phyloP scores from a whole-genome alignment of 2,797 vertebrate genomes.

The Carapus acus region DNA sequence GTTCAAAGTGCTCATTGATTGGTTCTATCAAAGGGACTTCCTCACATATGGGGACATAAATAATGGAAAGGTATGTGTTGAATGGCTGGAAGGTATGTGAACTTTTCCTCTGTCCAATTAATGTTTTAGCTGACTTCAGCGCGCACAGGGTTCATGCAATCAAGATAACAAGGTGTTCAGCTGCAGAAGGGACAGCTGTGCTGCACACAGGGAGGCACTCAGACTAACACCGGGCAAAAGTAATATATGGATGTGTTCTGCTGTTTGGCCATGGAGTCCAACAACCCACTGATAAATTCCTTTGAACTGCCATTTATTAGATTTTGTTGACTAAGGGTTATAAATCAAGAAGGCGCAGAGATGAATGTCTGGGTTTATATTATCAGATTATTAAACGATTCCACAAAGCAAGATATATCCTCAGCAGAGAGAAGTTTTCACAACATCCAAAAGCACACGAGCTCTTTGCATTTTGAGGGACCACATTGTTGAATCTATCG shows the following conservation, averaged over 20 bases:
- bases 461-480: slow-evolving; percentile 42
- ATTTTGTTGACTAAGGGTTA: slow-evolving; percentile 17
- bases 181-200: slow-evolving; percentile 39
- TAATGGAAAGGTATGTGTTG: slow-evolving; percentile 69
- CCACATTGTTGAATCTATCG: slow-evolving; percentile 35
- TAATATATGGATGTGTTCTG: slow-evolving; percentile 35
- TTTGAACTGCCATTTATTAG: slow-evolving; percentile 28
- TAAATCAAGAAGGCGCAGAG: neutral
- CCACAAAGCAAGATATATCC: too few relatives aligned
- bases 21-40: slow-evolving; percentile 71
- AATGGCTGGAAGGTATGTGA: slow-evolving; percentile 65
- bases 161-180: slow-evolving; percentile 69
- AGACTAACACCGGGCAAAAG: slow-evolving; percentile 38
- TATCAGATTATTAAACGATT: too few relatives aligned
- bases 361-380: slow-evolving; percentile 1
- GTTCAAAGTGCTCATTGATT: slow-evolving; percentile 62
- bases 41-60: slow-evolving; percentile 67
- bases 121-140: slow-evolving; percentile 76
- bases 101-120: slow-evolving; percentile 76
- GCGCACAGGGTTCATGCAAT: slow-evolving; percentile 57
- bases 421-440: slow-evolving; percentile 31
- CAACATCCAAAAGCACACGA: slow-evolving; percentile 20
- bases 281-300: slow-evolving; percentile 43
- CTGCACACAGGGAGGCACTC: slow-evolving; percentile 35
- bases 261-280: slow-evolving; percentile 14